Evolutionary conservation across 1,140 invertebrate genomes (phyloP), one percentile per base, ranked within the genome.

Genomic region (Drosophila sp.): DNA sequence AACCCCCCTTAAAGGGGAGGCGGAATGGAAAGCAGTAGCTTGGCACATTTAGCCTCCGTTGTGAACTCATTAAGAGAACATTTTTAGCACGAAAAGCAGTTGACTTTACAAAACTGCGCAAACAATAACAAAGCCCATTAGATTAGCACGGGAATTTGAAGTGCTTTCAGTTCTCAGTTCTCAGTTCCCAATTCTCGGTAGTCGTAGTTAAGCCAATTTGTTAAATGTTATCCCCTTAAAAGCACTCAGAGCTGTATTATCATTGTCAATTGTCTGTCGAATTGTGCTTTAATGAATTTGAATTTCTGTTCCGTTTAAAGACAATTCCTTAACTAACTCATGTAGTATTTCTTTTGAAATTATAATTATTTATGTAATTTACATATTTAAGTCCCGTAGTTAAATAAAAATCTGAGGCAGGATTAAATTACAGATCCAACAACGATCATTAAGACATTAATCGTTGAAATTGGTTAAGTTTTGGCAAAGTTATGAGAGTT

Each of bases 51-150:
- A 64, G 67, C 40, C 41, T 40, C 25, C 32, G 51, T 18, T 57
- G 67, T 63, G 61, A 40, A 72, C 78, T 81, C 78, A 83, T 84
- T 83, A 70, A 61, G 72, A 54, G 59, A 34, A 73, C 40, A 58
- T 72, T 78, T 75, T 61, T 62, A 64, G 74, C 45, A 51, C 7
- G 18, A 54, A 76, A 80, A 70, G 57, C 38, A 73, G 77, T 86
- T 84, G 73, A 77, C 80, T 71, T 51, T 14, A 46, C 69, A 71
- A 67, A 81, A 62, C 75, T 32, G 72, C n/a, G 57, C 38, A 67
- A 72, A 71, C 63, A 72, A 72, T 67, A 72, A 65, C 56, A 79
- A 53, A 18, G n/a, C 48, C 54, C 63, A 69, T 84, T 72, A 76
- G 62, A 78, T 65, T 77, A 78, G 72, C 48, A 38, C 56, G 32